phyloP scores from a whole-genome alignment of 2,797 vertebrate species.

The Chelmon rostratus region DNA sequence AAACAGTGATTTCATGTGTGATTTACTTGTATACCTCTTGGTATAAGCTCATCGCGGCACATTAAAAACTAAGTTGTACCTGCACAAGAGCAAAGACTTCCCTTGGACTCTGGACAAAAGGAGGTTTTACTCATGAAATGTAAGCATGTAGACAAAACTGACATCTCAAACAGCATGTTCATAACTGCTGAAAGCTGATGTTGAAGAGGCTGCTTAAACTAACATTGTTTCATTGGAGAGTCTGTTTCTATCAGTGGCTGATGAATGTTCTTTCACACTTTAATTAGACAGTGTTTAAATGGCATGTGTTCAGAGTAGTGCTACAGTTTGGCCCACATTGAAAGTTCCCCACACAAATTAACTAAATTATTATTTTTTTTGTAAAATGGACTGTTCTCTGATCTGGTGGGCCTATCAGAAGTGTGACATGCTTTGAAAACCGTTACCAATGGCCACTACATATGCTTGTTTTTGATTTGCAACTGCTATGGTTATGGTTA shows the following conservation, averaged over 20 bases:
- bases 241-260: neutral
- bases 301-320: neutral
- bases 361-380: no score
- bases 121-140: neutral
- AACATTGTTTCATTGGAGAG: neutral
- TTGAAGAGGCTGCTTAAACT: neutral
- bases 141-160: neutral
- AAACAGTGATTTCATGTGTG: slow-evolving; percentile 74
- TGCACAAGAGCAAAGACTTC: neutral
- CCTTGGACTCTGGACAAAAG: neutral
- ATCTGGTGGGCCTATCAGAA: no score
- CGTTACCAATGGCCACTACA: no score
- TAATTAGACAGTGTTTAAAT: neutral
- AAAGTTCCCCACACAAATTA: no score
- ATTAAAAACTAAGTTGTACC: neutral
- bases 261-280: neutral
- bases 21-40: slow-evolving; percentile 76
- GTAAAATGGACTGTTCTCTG: no score
- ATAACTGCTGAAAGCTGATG: neutral
- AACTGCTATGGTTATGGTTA: no score
- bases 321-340: no score
- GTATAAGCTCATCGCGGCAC: slow-evolving; percentile 39
- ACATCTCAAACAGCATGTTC: neutral
- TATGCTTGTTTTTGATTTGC: no score
- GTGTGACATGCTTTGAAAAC: no score